A percentile compares a stretch with the other conserved stretches of the same genome.
phyloP scores from a whole-genome alignment of 2,797 vertebrate species.

The Chloroceryle inda region DNA sequence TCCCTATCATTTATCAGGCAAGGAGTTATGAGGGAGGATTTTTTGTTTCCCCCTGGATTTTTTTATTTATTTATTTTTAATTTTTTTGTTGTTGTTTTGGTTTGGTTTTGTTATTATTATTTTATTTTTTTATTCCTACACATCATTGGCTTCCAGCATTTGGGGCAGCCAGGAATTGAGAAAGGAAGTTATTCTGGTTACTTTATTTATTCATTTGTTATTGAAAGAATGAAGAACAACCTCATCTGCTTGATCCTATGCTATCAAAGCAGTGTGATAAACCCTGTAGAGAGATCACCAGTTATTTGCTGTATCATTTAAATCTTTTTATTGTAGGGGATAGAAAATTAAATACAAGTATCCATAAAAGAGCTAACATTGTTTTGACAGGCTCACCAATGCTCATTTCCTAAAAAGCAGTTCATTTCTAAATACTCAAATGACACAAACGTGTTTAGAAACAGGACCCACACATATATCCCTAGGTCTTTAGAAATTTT shows the following conservation, averaged over 20 bases:
- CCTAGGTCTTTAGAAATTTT: conserved; percentile 2
- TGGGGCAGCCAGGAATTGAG: conserved; percentile 80
- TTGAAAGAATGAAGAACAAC: conserved; percentile 47
- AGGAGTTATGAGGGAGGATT: conserved; percentile 82
- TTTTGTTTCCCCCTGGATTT: conserved; percentile 49
- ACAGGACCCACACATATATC: neutral
- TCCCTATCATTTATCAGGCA: conserved; percentile 91
- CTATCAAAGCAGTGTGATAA: conserved; percentile 69
- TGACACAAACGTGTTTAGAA: conserved; percentile 44
- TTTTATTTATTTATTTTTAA: no score
- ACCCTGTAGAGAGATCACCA: conserved; percentile 62
- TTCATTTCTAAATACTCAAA: conserved; percentile 49
- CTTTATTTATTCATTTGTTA: neutral
- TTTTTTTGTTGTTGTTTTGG: no score
- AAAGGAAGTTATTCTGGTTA: conserved; percentile 69
- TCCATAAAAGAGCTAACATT: neutral
- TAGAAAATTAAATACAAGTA: conserved; percentile 47
- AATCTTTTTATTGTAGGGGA: conserved; percentile 33
- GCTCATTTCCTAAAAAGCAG: conserved; percentile 2
- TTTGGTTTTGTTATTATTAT: neutral
- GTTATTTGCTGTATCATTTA: neutral
- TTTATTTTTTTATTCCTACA: conserved; percentile 61
- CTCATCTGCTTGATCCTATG: conserved; percentile 53
- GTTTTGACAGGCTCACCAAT: conserved; percentile 10
- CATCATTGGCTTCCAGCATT: conserved; percentile 88